Conservation (phyloP, 2,113 vertebrate genomes). For the Leptocoma aspasia region DNA sequence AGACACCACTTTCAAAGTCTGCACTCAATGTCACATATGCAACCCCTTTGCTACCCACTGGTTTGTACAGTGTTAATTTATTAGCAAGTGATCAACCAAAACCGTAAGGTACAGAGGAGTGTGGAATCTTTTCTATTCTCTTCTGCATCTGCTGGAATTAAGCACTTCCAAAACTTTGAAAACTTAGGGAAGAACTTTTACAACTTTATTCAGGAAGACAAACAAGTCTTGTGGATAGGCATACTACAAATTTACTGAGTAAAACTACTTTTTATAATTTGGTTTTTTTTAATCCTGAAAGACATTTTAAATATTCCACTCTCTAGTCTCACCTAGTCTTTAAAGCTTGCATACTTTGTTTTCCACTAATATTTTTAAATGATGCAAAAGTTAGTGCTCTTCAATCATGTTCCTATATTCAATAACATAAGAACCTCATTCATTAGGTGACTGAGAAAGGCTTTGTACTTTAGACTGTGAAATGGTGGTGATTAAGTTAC, state of each 20-base stretch:
- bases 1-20: not conserved
- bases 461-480: not conserved
- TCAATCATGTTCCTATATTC: not conserved
- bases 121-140: not conserved
- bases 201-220: not conserved
- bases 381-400: not conserved
- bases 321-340: not conserved
- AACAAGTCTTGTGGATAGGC: not conserved
- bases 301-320: not conserved
- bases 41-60: not conserved
- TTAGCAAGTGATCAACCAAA: not conserved
- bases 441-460: not conserved
- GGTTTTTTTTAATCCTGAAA: not conserved
- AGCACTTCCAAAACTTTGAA: not conserved
- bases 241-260: not conserved
- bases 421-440: not conserved
- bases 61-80: not conserved
- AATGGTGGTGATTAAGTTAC: not conserved
- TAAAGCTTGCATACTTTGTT: not conserved
- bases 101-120: not conserved
- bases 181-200: not conserved
- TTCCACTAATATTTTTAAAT: not conserved
- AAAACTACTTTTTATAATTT: not conserved
- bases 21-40: not conserved
- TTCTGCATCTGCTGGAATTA: not conserved